Percentiles rank a stretch among this genome's conserved stretches.
These are phyloP conservation scores for Drosophila nebulosa DNA, from an alignment of 1,140 invertebrate species.

Conservation along the genomic window DNA sequence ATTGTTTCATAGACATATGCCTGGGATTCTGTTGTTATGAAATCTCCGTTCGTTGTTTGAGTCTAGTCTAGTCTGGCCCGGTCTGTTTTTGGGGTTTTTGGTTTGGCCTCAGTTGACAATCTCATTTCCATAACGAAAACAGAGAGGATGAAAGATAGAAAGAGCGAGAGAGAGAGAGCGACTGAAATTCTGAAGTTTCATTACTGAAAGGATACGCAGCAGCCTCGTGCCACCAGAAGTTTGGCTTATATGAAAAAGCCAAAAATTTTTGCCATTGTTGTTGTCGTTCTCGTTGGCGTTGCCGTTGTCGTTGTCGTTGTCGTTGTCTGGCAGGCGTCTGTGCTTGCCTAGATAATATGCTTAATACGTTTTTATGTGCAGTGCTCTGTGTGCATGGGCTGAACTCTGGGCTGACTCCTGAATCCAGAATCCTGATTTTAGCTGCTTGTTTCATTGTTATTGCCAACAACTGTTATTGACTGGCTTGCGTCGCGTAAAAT, in stretches of 20 bases:
- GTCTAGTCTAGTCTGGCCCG: constrained; percentile 22
- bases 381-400: neutral
- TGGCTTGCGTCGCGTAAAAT: constrained; percentile 62
- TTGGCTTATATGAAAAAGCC: constrained; percentile 43
- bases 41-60: constrained; percentile 1
- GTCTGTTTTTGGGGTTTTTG: neutral
- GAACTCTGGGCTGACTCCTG: neutral
- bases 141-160: neutral
- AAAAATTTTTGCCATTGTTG: constrained; percentile 13
- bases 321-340: constrained; percentile 63
- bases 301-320: neutral
- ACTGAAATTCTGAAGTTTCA: constrained; percentile 73
- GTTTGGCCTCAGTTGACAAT: constrained; percentile 30
- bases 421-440: constrained; percentile 21
- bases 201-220: constrained; percentile 51
- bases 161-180: constrained; percentile 4
- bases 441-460: constrained; percentile 55
- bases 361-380: constrained; percentile 76
- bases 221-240: constrained; percentile 4
- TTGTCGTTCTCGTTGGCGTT: constrained; percentile 18
- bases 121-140: constrained; percentile 73
- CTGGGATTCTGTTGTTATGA: neutral
- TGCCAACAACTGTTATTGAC: constrained; percentile 70
- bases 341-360: constrained; percentile 73
- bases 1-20: constrained; percentile 58